phyloP scores from a whole-genome alignment of 2,888 invertebrate species.

The Augiades crinisus region DNA sequence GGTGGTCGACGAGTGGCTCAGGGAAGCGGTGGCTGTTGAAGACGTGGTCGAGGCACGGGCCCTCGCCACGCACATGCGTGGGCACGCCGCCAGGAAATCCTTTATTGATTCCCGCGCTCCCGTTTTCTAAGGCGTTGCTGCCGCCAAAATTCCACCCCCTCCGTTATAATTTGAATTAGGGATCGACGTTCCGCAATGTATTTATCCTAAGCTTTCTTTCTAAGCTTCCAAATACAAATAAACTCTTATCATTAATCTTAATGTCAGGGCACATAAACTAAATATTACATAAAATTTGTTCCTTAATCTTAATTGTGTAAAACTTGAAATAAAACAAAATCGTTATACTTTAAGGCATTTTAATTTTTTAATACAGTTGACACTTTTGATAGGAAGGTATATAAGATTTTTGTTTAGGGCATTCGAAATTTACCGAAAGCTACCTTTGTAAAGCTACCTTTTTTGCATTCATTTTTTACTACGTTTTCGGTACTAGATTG shows the following conservation, averaged over 20 bases:
- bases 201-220: too few relatives aligned
- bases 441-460: too few relatives aligned
- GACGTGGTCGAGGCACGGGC: constrained; percentile 39
- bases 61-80: constrained; percentile 77
- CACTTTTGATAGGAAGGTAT: constrained; percentile 30
- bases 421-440: not conserved
- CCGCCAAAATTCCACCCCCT: constrained; percentile 65
- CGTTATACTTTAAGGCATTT: constrained; percentile 18
- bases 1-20: constrained; percentile 31
- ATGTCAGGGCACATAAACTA: too few relatives aligned
- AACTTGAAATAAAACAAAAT: constrained; percentile 40
- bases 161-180: constrained; percentile 58
- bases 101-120: constrained; percentile 81
- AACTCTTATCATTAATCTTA: too few relatives aligned
- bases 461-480: not conserved
- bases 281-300: too few relatives aligned
- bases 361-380: constrained; percentile 63
- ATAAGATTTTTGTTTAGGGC: constrained; percentile 1
- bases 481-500: not conserved
- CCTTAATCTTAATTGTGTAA: too few relatives aligned
- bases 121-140: constrained; percentile 72
- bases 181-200: too few relatives aligned
- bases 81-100: constrained; percentile 80
- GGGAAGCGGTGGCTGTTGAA: constrained; percentile 22
- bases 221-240: not conserved